A percentile compares a stretch with the other conserved stretches of the same genome.
These are phyloP conservation scores for Calephelis nemesis DNA, from an alignment of 1,140 invertebrate species.

Conservation along the genomic window DNA sequence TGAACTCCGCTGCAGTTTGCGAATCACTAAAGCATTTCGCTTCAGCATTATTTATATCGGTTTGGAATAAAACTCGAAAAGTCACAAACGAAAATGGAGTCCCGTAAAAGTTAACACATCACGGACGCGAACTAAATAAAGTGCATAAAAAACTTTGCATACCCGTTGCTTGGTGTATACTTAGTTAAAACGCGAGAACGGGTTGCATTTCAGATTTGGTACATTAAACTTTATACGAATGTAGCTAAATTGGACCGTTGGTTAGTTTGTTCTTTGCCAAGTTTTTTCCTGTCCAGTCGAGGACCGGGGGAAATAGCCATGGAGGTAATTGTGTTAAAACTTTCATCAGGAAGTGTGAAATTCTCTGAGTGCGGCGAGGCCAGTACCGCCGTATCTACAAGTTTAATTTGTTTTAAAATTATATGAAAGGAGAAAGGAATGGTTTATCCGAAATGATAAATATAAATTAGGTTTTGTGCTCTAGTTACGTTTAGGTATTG, in stretches of 20 bases:
- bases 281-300: constrained; percentile 68
- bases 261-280: constrained; percentile 75
- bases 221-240: constrained; percentile 75
- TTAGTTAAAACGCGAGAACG: constrained; percentile 59
- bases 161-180: constrained; percentile 37
- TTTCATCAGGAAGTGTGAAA: constrained; percentile 74
- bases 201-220: constrained; percentile 67
- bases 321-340: constrained; percentile 75
- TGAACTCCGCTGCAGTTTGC: too few species aligned
- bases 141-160: constrained; percentile 38
- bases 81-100: constrained; percentile 4
- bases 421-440: constrained; percentile 1
- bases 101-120: constrained; percentile 14
- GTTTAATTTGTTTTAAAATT: constrained; percentile 69
- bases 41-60: constrained; percentile 4
- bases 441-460: constrained; percentile 6
- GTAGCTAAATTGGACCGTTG: constrained; percentile 70
- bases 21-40: not conserved
- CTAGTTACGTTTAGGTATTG: too few species aligned
- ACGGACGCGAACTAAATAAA: constrained; percentile 29
- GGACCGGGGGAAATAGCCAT: constrained; percentile 57
- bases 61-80: constrained; percentile 5
- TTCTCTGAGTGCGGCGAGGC: constrained; percentile 56
- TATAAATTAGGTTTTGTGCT: not conserved
- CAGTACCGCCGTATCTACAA: constrained; percentile 56